Percentiles rank a stretch among this genome's conserved stretches.
These are phyloP conservation scores for Myotis davidii DNA, from an alignment of 2,113 vertebrate genomes.

Conservation along the genomic window DNA sequence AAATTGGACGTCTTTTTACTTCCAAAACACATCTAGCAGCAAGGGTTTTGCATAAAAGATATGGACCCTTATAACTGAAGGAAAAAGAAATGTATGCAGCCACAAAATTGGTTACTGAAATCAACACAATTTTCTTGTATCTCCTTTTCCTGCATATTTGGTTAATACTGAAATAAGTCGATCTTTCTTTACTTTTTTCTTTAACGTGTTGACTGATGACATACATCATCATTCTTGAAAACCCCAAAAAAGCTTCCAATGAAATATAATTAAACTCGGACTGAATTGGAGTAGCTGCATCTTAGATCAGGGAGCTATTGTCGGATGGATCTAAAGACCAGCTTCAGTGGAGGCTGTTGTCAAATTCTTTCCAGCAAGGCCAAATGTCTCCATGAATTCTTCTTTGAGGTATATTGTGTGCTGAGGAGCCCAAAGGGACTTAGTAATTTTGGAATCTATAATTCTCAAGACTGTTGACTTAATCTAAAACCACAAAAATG, in stretches of 20 bases:
- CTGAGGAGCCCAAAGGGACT: not conserved
- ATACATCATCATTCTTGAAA: slow-evolving; percentile 9
- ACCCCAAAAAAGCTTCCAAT: not conserved
- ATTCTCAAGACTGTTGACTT: slow-evolving; percentile 1
- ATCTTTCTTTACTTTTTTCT: slow-evolving; percentile 1
- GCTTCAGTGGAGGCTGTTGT: not conserved
- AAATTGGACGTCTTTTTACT: slow-evolving; percentile 9
- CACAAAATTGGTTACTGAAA: not conserved
- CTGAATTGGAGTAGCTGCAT: not conserved
- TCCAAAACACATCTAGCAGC: not conserved
- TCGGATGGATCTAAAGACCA: not conserved
- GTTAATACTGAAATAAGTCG: not conserved
- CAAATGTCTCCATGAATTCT: not conserved
- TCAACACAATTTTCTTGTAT: not conserved
- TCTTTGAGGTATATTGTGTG: not conserved
- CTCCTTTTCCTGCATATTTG: not conserved
- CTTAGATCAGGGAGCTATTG: not conserved
- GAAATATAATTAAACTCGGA: not conserved
- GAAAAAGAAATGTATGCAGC: not conserved
- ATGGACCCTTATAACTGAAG: not conserved
- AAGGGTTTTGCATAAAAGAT: not conserved
- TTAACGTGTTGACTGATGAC: not conserved
- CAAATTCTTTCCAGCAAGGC: slow-evolving; percentile 18
- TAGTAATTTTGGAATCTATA: slow-evolving; percentile 37
- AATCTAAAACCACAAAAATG: slow-evolving; percentile 22